Evolutionary conservation across 1,140 invertebrate genomes (phyloP).

Genomic region (Vanessa atalanta): DNA sequence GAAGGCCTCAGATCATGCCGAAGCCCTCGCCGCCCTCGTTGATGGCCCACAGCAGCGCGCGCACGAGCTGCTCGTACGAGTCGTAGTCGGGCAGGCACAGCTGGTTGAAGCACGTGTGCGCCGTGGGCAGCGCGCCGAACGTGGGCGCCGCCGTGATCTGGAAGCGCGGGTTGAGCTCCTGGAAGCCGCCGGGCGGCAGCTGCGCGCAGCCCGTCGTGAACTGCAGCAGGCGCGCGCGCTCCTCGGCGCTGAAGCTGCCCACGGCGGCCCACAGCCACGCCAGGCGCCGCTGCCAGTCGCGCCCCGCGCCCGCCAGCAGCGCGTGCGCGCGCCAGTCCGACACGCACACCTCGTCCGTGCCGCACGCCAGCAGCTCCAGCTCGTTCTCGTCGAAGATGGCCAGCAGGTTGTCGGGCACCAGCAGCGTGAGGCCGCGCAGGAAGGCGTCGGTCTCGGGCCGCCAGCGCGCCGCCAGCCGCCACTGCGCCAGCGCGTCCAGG

Average conservation of each 20-base stretch:
- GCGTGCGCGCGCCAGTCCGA: constrained; percentile 94
- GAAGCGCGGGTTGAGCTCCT: constrained; percentile 93
- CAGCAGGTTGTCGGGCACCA: constrained; percentile 95
- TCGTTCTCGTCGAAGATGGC: constrained; percentile 98
- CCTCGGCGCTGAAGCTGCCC: constrained; percentile 94
- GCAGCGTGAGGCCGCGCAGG: constrained; percentile 92
- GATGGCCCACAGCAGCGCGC: constrained; percentile 93
- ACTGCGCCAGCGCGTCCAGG: constrained; percentile 94
- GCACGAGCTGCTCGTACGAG: constrained; percentile 95
- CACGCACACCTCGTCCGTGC: constrained; percentile 95
- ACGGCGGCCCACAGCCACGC: constrained; percentile 98
- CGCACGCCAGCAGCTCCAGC: constrained; percentile 94
- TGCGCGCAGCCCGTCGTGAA: constrained; percentile 97
- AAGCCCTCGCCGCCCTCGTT: constrained; percentile 98
- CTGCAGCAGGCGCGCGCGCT: constrained; percentile 95
- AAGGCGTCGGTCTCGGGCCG: constrained; percentile 94
- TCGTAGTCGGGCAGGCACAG: constrained; percentile 97
- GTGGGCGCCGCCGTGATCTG: constrained; percentile 94
- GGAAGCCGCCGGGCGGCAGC: constrained; percentile 93
- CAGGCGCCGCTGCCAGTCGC: constrained; percentile 91
- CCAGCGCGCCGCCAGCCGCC: constrained; percentile 89
- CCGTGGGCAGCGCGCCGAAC: constrained; percentile 94
- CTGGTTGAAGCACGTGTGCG: constrained; percentile 98
- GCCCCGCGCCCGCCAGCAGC: constrained; percentile 90
- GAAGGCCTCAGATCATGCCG: constrained; percentile 88